A percentile compares a stretch with the other conserved stretches of the same genome.
Conservation (phyloP, 2,888 invertebrate genomes). For the Heliconius aoede region DNA sequence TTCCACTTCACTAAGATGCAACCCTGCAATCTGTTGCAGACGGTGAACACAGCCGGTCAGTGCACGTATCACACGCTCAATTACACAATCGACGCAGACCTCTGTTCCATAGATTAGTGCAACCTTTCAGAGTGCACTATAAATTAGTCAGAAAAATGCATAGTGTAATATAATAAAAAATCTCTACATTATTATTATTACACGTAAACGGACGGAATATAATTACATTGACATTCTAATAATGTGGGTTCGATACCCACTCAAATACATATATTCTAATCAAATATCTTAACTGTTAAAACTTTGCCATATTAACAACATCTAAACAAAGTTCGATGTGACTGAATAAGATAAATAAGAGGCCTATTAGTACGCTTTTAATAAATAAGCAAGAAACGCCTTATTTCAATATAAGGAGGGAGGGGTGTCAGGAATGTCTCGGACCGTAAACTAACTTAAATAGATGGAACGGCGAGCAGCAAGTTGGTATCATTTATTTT, state of each 20-base stretch:
- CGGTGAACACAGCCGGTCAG: constrained; percentile 69
- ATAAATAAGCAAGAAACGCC: constrained; percentile 12
- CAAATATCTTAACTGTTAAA: neutral
- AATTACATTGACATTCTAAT: no score
- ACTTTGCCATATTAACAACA: neutral
- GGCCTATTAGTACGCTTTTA: neutral
- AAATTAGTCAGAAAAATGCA: constrained; percentile 21
- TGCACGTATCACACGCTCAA: constrained; percentile 75
- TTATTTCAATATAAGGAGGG: neutral
- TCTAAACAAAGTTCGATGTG: neutral
- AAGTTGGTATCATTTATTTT: constrained; percentile 15
- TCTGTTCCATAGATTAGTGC: constrained; percentile 38
- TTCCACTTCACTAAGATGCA: constrained; percentile 40
- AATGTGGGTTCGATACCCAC: no score
- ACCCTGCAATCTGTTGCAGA: constrained; percentile 58
- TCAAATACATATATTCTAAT: no score
- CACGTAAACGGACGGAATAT: no score
- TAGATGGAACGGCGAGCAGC: constrained; percentile 2
- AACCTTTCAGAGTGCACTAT: constrained; percentile 35
- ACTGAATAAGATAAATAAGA: constrained; percentile 15
- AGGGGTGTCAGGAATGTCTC: neutral
- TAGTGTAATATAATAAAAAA: neutral
- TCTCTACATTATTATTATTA: no score
- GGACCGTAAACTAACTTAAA: constrained; percentile 14
- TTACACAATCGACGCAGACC: constrained; percentile 56